Conservation (phyloP, 2,113 vertebrate species). For the Chaetorhynchus papuensis region DNA sequence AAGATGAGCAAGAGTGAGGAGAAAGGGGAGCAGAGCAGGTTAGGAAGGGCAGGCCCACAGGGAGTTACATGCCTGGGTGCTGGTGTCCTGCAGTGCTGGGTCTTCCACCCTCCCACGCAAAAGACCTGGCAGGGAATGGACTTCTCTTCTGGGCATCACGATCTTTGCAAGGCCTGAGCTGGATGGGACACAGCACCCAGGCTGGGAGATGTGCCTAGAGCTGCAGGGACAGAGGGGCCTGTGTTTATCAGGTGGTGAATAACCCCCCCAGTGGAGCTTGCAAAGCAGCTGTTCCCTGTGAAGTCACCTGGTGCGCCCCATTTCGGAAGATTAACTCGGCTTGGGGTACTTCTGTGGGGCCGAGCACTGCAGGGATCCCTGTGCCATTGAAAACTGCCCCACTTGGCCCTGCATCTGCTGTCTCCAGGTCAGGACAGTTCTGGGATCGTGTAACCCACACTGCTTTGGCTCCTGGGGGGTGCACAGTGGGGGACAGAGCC, state of each 20-base stretch:
- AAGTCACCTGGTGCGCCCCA: too few relatives aligned
- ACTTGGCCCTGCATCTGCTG: accelerated
- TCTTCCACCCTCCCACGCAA: background rate
- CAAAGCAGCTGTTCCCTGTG: background rate
- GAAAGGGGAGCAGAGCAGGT: background rate
- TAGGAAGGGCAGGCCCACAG: accelerated
- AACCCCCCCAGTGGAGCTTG: background rate
- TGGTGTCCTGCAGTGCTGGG: background rate
- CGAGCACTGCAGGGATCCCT: background rate
- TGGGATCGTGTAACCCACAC: accelerated
- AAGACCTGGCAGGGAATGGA: background rate
- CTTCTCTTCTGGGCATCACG: background rate
- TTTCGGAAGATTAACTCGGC: background rate
- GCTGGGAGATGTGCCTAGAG: background rate
- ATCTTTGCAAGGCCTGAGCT: background rate
- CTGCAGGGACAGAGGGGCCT: background rate
- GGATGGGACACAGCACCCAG: background rate
- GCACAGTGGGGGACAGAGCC: accelerated
- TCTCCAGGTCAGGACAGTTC: background rate
- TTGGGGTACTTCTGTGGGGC: background rate
- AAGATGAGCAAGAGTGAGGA: background rate
- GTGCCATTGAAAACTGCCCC: accelerated
- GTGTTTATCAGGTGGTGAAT: accelerated
- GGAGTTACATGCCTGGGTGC: background rate
- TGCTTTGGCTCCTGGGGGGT: background rate